phyloP scores from a whole-genome alignment of 2,888 invertebrate species.

The Enoplolaimus lenunculus region DNA sequence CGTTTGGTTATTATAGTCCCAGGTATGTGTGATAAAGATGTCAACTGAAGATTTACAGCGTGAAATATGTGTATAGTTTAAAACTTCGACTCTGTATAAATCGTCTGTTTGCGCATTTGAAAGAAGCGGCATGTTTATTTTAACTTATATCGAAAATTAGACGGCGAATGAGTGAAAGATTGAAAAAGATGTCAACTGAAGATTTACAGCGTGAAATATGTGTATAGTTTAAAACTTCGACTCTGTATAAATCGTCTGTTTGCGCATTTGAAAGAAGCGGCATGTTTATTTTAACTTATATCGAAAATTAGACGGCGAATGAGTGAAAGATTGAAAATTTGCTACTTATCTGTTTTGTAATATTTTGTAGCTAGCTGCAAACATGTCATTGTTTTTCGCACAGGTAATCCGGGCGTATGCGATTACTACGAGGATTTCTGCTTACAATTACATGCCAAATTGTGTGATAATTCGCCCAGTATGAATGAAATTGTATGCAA shows the following conservation, averaged over 20 bases:
- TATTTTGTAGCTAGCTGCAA: too few species aligned
- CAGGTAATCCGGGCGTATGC: background rate
- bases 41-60: too few species aligned
- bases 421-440: background rate
- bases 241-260: too few species aligned
- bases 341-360: too few species aligned
- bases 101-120: too few species aligned
- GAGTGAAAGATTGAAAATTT: background rate
- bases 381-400: background rate
- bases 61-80: background rate
- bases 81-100: background rate
- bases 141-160: too few species aligned
- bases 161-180: too few species aligned
- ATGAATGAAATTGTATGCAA: background rate
- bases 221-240: background rate
- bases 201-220: background rate
- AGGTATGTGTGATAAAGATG: background rate
- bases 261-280: background rate
- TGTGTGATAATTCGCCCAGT: background rate
- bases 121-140: background rate
- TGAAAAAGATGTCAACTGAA: too few species aligned
- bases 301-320: too few species aligned
- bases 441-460: background rate
- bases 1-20: background rate
- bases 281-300: background rate